A percentile compares a stretch with the other conserved stretches of the same genome.
phyloP scores from a whole-genome alignment of 2,888 invertebrate species.

The Dysmachus trigonus region DNA sequence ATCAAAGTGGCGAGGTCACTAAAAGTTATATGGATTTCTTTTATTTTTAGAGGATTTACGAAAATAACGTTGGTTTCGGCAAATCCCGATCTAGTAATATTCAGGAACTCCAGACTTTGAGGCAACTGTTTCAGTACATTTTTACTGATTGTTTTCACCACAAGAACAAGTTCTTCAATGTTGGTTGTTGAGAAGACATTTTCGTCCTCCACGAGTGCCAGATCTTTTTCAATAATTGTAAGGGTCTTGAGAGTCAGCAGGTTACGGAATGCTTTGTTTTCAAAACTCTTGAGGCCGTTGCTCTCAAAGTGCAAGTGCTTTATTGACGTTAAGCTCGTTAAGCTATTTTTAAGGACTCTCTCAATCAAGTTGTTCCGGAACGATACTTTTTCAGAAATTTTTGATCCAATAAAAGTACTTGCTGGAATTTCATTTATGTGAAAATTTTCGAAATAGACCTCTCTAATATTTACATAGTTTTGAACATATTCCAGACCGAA shows the following conservation, averaged over 20 bases:
- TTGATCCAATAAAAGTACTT: neutral
- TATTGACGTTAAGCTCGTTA: neutral
- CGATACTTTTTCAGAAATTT: neutral
- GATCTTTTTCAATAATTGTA: constrained; percentile 11
- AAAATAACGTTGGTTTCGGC: neutral
- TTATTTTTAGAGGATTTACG: neutral
- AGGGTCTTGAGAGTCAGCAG: neutral
- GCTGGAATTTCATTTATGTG: neutral
- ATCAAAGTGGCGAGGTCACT: neutral
- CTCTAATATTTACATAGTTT: constrained; percentile 14
- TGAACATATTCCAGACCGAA: constrained; percentile 22
- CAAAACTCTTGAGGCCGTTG: constrained; percentile 13
- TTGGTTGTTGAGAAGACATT: neutral
- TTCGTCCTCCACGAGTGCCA: neutral
- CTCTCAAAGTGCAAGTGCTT: neutral
- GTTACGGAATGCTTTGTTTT: constrained; percentile 10
- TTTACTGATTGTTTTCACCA: neutral
- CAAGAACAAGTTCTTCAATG: neutral
- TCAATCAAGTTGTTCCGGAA: constrained; percentile 20
- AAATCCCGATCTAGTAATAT: constrained; percentile 24
- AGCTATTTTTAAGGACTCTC: constrained; percentile 27
- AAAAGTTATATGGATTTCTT: constrained; percentile 1
- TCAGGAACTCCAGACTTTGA: neutral
- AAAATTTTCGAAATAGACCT: constrained; percentile 24
- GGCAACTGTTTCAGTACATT: constrained; percentile 18